A percentile compares a stretch with the other conserved stretches of the same genome.
These are phyloP conservation scores for Sitophilus oryzae DNA, from an alignment of 1,140 invertebrate species.

Conservation along the genomic window DNA sequence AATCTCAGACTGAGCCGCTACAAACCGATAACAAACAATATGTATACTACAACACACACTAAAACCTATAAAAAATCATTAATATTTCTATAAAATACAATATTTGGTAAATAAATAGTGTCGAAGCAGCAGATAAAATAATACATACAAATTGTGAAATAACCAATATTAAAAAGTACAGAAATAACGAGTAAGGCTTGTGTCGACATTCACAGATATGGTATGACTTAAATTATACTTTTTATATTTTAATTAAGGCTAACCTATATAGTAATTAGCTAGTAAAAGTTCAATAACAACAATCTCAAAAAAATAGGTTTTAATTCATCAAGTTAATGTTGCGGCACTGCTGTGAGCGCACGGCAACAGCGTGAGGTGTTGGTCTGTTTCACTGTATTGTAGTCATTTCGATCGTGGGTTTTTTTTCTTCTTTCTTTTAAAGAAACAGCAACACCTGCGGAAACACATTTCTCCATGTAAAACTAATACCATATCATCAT, in stretches of 20 bases:
- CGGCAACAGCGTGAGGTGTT: conserved; percentile 43
- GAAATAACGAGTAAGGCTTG: conserved; percentile 38
- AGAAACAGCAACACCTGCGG: conserved; percentile 92
- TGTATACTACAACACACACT: conserved; percentile 33
- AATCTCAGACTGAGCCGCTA: conserved; percentile 2
- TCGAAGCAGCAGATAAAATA: conserved; percentile 29
- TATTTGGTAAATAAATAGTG: conserved; percentile 38
- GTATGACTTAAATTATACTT: conserved; percentile 39
- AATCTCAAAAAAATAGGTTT: conserved; percentile 34
- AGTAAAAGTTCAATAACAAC: conserved; percentile 40
- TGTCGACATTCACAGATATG: conserved; percentile 40
- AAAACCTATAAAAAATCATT: conserved; percentile 30
- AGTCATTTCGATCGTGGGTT: conserved; percentile 75
- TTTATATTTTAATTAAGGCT: conserved; percentile 40
- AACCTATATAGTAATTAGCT: conserved; percentile 41
- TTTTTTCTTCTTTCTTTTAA: conserved; percentile 96
- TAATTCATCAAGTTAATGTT: conserved; percentile 39
- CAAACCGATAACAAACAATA: conserved; percentile 22
- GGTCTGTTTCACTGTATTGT: conserved; percentile 46
- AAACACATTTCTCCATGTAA: conserved; percentile 45
- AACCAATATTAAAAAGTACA: conserved; percentile 27
- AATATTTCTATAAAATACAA: conserved; percentile 29
- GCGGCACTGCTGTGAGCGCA: conserved; percentile 45
- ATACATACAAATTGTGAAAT: conserved; percentile 7
- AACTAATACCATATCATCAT: no score